These are phyloP conservation scores for Xenopus borealis DNA, from an alignment of 2,113 vertebrate genomes.

Conservation along the genomic window DNA sequence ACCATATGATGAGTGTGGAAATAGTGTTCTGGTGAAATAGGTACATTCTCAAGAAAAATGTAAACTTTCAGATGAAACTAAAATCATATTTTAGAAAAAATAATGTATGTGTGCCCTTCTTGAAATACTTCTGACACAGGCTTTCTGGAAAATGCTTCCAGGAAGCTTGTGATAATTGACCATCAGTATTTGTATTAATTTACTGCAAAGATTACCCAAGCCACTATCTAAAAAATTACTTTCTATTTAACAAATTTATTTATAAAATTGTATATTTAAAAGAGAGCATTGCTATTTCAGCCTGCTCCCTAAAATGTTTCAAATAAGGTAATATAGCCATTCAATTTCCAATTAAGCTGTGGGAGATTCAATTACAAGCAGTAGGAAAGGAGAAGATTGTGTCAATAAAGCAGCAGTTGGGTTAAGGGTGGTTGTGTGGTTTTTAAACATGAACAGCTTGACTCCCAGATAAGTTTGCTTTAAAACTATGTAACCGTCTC, in stretches of 20 bases:
- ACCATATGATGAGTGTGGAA: too few relatives aligned
- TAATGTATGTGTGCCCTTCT: background rate
- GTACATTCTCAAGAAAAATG: background rate
- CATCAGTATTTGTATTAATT: constrained; percentile 27
- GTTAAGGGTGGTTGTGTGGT: constrained; percentile 62
- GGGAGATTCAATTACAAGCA: constrained; percentile 63
- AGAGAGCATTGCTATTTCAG: constrained; percentile 54
- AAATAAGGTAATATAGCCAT: constrained; percentile 59
- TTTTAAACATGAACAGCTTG: constrained; percentile 62
- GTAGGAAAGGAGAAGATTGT: constrained; percentile 61
- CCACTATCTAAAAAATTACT: constrained; percentile 57
- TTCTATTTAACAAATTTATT: constrained; percentile 57
- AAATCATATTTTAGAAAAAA: background rate
- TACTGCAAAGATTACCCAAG: constrained; percentile 18
- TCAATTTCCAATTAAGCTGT: constrained; percentile 64
- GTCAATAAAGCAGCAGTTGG: constrained; percentile 63
- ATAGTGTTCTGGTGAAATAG: too few relatives aligned
- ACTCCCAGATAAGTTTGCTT: constrained; percentile 55
- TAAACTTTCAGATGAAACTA: background rate
- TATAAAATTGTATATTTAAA: constrained; percentile 62
- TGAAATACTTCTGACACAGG: background rate
- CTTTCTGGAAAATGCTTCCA: background rate
- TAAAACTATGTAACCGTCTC: constrained; percentile 53
- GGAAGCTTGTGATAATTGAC: background rate
- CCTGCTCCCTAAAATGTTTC: constrained; percentile 59